Base-by-base conservation (phyloP, 2,888 invertebrate genomes). In the Ophioninae sp. region DNA sequence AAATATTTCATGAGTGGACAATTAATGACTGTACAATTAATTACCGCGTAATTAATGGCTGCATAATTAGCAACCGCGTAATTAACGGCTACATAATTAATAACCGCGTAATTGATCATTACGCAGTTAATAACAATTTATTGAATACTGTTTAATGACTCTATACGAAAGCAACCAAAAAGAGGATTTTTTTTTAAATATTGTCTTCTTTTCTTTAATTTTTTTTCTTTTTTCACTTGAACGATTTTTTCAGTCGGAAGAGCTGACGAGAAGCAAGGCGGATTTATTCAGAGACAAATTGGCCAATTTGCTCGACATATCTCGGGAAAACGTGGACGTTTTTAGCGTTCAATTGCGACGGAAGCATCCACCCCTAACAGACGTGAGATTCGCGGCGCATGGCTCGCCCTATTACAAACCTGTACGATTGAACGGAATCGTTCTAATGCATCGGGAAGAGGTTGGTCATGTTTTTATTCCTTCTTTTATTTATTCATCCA, bases 401-500 rank as follows among this genome's bases (percentile, higher is more conserved):
- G 98, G 98, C 0, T 98, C 99, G 0, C 98, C 99, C 2, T 99
- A 98, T 92, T 98, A 98, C 91, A 98, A 98, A 91, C 97, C 99
- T 0, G 97, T 98, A 7, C 95, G 98, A 92, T 95, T 99, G 87
- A 98, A 99, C 92, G 99, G 99, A 13, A 96, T 99, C 79, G 97
- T 99, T 1, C 93, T 98, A 65, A 97, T 98, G 96, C 97, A 98
- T 92, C 95, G 98, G 82, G 97, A 98, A 93, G 97, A 98, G 92
- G 94, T 95, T 89, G 69, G 87, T 85, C 1, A 37, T 41, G n/a
- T 21, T 30, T 39, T 44, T 77, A 20, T 78, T 10, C 6, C 39
- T 2, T 37, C 37, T 7, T 50, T 17, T 50, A 50, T 50, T 10
- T 17, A 13, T 50, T 50, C 13, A 3, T 50, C 13, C 13, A 50